Percentiles rank a stretch among this genome's conserved stretches.
Conservation (phyloP, 2,797 vertebrate genomes). For the Acipenser transmontanus region DNA sequence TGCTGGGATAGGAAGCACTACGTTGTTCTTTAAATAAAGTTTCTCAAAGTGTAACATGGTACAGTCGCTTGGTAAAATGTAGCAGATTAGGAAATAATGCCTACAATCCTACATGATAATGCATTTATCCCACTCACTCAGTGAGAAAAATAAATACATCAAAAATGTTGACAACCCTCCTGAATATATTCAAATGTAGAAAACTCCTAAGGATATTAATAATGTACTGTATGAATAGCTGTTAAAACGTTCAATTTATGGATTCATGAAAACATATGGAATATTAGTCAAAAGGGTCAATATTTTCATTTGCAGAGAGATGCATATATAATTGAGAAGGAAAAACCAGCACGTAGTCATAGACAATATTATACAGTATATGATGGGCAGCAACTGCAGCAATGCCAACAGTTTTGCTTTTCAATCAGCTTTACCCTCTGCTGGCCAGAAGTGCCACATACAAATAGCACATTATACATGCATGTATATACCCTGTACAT, state of each 20-base stretch:
- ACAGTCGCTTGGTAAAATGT: neutral
- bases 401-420: neutral
- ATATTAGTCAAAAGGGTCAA: conserved; percentile 5
- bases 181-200: neutral
- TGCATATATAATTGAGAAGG: conserved; percentile 5
- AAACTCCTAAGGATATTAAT: neutral
- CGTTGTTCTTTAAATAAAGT: conserved; percentile 23
- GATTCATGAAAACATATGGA: neutral
- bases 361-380: neutral
- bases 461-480: conserved; percentile 11
- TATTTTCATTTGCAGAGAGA: conserved; percentile 7
- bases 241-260: neutral
- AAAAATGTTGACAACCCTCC: too few relatives aligned
- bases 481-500: neutral
- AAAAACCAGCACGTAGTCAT: conserved; percentile 1
- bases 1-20: conserved; percentile 13
- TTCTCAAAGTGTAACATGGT: neutral
- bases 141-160: too few relatives aligned
- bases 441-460: conserved; percentile 6
- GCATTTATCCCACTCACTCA: too few relatives aligned
- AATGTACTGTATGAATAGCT: neutral
- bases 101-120: too few relatives aligned
- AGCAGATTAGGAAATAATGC: too few relatives aligned
- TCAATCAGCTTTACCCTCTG: conserved; percentile 6
- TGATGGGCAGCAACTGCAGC: neutral